Conservation (phyloP, 1,140 invertebrate species). For the Ceratina japonica region DNA sequence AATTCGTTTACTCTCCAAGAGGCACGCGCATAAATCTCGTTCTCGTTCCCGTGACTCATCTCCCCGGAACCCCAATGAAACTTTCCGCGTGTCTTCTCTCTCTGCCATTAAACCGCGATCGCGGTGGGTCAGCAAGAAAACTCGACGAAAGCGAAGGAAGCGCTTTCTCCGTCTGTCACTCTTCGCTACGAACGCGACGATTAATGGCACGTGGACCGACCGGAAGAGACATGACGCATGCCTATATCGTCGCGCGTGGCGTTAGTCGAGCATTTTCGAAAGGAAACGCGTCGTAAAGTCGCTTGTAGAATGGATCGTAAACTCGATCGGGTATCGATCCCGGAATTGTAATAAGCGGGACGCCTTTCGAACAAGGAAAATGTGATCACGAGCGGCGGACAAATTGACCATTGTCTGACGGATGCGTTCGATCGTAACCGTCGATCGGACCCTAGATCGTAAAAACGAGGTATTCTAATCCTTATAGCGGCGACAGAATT, state of each 20-base stretch:
- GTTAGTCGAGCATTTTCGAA: background rate
- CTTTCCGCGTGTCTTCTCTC: conserved; percentile 50
- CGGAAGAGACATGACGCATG: conserved; percentile 22
- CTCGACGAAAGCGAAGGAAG: conserved; percentile 29
- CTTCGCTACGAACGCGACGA: background rate
- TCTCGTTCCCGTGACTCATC: conserved; percentile 63
- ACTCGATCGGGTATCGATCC: conserved; percentile 46
- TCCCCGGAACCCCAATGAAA: conserved; percentile 51
- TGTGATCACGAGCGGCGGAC: background rate
- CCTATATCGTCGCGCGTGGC: conserved; percentile 20
- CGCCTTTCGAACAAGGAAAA: background rate
- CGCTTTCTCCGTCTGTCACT: conserved; percentile 10
- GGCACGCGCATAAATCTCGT: conserved; percentile 63
- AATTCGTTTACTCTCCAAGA: conserved; percentile 61
- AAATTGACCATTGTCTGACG: conserved; percentile 34
- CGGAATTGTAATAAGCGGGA: conserved; percentile 27
- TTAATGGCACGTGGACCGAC: conserved; percentile 51
- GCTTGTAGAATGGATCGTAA: conserved; percentile 46
- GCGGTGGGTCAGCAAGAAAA: conserved; percentile 54
- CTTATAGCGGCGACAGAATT: background rate
- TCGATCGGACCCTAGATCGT: background rate
- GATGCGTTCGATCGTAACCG: background rate
- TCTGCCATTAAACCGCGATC: conserved; percentile 66
- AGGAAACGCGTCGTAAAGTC: conserved; percentile 50
- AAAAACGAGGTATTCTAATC: background rate